Evolutionary conservation across 2,797 vertebrate species (phyloP).

Genomic region (Pteronotus mesoamericanus): DNA sequence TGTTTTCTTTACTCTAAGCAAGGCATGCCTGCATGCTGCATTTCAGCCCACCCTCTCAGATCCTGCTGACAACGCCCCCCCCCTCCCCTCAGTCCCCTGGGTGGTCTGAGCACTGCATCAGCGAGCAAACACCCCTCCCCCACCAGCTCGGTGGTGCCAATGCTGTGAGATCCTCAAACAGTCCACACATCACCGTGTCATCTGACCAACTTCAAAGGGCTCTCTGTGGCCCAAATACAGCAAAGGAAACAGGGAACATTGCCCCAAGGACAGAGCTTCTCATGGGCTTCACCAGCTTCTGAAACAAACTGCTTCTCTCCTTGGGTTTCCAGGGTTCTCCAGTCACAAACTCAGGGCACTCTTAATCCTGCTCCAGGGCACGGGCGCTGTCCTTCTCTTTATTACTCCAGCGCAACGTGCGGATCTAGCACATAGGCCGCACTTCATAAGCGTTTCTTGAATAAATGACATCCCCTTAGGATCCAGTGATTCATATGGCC

Average conservation of each 20-base stretch:
- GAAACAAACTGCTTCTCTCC: not conserved
- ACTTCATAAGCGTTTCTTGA: not conserved
- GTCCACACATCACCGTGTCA: not conserved
- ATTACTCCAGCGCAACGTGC: not conserved
- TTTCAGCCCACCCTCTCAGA: not conserved
- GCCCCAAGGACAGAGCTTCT: not conserved
- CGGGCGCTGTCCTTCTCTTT: not conserved
- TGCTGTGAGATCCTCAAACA: not conserved
- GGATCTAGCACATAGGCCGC: not conserved
- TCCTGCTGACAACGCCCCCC: not conserved
- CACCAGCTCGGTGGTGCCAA: not conserved
- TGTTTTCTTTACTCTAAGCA: not conserved
- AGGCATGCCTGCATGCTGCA: not conserved
- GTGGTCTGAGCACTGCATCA: fast-evolving
- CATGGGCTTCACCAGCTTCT: not conserved
- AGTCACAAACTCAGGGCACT: not conserved
- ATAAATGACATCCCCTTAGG: not conserved
- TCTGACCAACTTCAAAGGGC: not conserved
- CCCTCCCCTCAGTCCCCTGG: no score
- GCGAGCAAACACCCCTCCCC: not conserved
- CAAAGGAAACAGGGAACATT: not conserved
- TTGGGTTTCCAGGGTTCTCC: not conserved
- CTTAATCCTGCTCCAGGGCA: not conserved
- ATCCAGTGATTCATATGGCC: not conserved
- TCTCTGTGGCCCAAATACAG: not conserved